Evolutionary conservation across 2,797 vertebrate species (phyloP).

Genomic region (Xiphophorus birchmanni): DNA sequence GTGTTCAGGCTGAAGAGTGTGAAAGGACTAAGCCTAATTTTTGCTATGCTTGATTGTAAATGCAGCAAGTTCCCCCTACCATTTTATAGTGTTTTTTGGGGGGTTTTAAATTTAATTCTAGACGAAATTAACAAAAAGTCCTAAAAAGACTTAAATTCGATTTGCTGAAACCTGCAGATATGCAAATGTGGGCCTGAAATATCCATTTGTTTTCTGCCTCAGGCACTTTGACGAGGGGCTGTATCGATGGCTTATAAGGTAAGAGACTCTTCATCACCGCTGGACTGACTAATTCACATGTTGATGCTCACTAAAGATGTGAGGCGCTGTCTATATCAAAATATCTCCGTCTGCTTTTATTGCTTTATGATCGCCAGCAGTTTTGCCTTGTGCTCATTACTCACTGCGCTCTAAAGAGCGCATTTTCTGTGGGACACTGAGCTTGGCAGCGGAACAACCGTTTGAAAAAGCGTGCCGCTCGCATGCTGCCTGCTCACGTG

Average conservation of each 20-base stretch:
- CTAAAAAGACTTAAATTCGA: no score
- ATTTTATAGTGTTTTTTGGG: no score
- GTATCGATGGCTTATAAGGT: slow-evolving; percentile 97
- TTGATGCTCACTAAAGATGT: slow-evolving; percentile 51
- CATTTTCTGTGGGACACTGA: slow-evolving; percentile 45
- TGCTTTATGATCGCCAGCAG: slow-evolving; percentile 22
- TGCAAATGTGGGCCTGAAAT: slow-evolving; percentile 62
- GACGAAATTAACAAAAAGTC: no score
- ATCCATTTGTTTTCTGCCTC: slow-evolving; percentile 61
- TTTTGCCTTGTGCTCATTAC: slow-evolving; percentile 3
- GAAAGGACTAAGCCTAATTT: no score
- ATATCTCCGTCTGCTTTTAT: slow-evolving; percentile 7
- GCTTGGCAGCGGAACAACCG: slow-evolving; percentile 45
- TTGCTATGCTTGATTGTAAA: no score
- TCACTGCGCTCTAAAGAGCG: slow-evolving; percentile 43
- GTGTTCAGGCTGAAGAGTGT: no score
- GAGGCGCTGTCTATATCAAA: slow-evolving; percentile 41
- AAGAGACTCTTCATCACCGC: slow-evolving; percentile 75
- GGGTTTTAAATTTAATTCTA: no score
- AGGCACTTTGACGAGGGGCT: slow-evolving; percentile 96
- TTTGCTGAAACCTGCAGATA: slow-evolving; percentile 5
- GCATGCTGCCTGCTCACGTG: slow-evolving; percentile 50
- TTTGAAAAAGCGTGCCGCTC: slow-evolving; percentile 34
- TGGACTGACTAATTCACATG: slow-evolving; percentile 60
- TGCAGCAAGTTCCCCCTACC: no score